A percentile compares a stretch with the other conserved stretches of the same genome.
These are phyloP conservation scores for Macrophya alboannulata DNA, from an alignment of 2,888 invertebrate species.

Conservation along the genomic window DNA sequence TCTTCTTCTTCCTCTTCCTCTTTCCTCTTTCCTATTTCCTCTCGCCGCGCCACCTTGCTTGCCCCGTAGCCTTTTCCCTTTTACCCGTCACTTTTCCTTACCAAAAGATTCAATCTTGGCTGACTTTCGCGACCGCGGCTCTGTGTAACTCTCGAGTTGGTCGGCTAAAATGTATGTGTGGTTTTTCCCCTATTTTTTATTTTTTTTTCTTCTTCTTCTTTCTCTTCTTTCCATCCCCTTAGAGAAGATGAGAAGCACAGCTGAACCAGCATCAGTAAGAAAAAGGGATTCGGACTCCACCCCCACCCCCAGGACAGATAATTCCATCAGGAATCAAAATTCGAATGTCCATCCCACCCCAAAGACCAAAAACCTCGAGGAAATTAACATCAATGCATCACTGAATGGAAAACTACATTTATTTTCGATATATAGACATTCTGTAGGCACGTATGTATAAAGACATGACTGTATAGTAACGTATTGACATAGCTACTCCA, in stretches of 20 bases:
- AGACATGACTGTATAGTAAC: not conserved
- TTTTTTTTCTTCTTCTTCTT: not conserved
- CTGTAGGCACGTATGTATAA: not conserved
- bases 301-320: not conserved
- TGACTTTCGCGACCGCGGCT: constrained; percentile 43
- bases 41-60: not conserved
- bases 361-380: not conserved
- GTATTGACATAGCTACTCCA: constrained; percentile 36
- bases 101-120: constrained; percentile 50
- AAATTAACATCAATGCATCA: not conserved
- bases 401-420: not conserved
- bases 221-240: not conserved
- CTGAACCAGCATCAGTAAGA: not conserved
- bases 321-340: not conserved
- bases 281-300: not conserved
- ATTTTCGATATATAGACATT: not conserved
- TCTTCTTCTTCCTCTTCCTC: not conserved
- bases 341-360: not conserved
- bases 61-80: constrained; percentile 40
- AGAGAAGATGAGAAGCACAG: not conserved
- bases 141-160: constrained; percentile 39
- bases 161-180: constrained; percentile 39
- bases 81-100: constrained; percentile 50
- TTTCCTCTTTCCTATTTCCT: not conserved
- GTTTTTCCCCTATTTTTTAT: not conserved